Percentiles rank a stretch among this genome's conserved stretches.
These are phyloP conservation scores for Melanostoma scalare DNA, from an alignment of 2,888 invertebrate genomes.

Conservation along the genomic window DNA sequence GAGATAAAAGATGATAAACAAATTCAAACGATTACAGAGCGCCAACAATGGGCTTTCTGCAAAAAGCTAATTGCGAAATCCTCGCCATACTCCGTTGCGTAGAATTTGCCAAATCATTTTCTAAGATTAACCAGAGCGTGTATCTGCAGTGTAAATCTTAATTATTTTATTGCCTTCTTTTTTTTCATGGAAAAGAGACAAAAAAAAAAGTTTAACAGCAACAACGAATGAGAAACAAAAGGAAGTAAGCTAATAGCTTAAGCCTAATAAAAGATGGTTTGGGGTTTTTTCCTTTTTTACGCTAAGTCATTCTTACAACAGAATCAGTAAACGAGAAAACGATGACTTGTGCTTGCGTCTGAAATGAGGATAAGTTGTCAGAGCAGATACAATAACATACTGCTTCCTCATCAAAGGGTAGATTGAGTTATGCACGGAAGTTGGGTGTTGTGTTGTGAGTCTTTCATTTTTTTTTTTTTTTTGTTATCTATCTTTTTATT, in stretches of 20 bases:
- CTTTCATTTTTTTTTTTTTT: background rate
- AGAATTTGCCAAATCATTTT: constrained; percentile 43
- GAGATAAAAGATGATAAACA: constrained; percentile 27
- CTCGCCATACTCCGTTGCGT: constrained; percentile 16
- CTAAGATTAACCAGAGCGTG: constrained; percentile 48
- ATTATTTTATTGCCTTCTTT: constrained; percentile 56
- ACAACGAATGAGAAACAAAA: constrained; percentile 11
- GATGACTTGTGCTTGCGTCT: constrained; percentile 47
- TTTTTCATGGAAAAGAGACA: background rate
- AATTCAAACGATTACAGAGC: constrained; percentile 24
- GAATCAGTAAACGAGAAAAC: constrained; percentile 1
- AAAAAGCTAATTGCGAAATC: constrained; percentile 36
- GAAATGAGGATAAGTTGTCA: constrained; percentile 42
- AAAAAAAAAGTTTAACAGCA: background rate
- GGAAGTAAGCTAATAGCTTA: constrained; percentile 7
- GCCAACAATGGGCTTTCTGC: constrained; percentile 1
- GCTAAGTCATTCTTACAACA: constrained; percentile 31
- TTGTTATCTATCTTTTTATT: background rate
- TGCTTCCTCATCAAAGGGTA: constrained; percentile 56
- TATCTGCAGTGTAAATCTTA: constrained; percentile 59
- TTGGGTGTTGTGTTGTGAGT: constrained; percentile 31
- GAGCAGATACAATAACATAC: constrained; percentile 32
- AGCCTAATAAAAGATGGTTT: constrained; percentile 6
- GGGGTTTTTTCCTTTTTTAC: background rate
- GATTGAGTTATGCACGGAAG: constrained; percentile 56